Conservation (phyloP, 2,113 vertebrate species). For the Myrmecophaga tridactyla region DNA sequence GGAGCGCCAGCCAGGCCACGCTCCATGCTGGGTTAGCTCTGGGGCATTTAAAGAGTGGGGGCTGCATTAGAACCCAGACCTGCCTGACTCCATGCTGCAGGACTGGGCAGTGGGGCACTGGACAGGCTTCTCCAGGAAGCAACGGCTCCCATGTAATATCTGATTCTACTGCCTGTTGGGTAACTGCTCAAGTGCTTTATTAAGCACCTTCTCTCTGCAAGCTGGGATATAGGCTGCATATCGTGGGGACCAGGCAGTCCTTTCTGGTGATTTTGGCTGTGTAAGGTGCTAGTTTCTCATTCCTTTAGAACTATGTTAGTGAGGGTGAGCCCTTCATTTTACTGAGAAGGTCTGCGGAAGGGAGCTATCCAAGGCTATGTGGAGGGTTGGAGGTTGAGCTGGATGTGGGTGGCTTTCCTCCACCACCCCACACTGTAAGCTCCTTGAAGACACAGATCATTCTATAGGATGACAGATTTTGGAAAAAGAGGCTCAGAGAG, state of each 20-base stretch:
- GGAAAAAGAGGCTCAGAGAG: constrained; percentile 16
- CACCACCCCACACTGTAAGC: not conserved
- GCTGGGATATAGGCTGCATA: not conserved
- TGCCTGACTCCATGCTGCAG: not conserved
- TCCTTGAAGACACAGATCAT: not conserved
- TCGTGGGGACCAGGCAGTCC: not conserved
- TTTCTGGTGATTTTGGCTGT: not conserved
- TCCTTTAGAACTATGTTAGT: not conserved
- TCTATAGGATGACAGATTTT: not conserved
- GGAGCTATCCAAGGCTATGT: fast-evolving
- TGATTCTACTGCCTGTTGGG: not conserved
- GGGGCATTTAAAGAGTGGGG: not conserved
- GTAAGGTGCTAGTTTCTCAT: not conserved
- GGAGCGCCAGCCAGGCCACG: not conserved
- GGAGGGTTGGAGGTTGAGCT: not conserved
- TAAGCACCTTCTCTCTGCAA: not conserved
- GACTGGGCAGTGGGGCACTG: not conserved
- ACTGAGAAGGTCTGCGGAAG: not conserved
- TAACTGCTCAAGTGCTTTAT: not conserved
- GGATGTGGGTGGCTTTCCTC: not conserved
- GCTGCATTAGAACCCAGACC: not conserved
- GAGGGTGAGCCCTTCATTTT: not conserved
- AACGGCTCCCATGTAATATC: not conserved
- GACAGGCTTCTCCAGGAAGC: not conserved
- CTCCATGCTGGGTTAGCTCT: not conserved